Conservation (phyloP, 1,140 invertebrate genomes). For the Camponotus pennsylvanicus region DNA sequence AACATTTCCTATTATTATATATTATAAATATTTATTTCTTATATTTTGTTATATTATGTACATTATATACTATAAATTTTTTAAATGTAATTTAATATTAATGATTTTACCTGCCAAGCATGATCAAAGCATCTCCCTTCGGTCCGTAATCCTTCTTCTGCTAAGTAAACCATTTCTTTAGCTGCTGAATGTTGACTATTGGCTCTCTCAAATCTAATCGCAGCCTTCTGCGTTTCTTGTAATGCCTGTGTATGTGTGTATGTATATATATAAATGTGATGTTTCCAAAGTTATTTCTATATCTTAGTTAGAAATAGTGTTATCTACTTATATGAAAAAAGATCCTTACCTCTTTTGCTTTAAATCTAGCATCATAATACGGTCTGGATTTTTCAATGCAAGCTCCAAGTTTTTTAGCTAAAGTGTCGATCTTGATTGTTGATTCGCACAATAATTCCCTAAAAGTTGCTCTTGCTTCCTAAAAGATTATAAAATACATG, state of each 20-base stretch:
- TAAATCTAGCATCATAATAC: slow-evolving; percentile 95
- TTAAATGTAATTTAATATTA: background rate
- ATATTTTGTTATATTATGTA: background rate
- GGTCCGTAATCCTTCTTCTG: slow-evolving; percentile 94
- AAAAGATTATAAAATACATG: slow-evolving; percentile 48
- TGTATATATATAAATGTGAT: slow-evolving; percentile 6
- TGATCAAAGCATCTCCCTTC: slow-evolving; percentile 90
- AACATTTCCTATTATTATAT: slow-evolving; percentile 92
- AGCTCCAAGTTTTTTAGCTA: slow-evolving; percentile 94
- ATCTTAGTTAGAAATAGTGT: background rate
- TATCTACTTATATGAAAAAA: slow-evolving; percentile 22
- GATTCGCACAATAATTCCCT: slow-evolving; percentile 94
- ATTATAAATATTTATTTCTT: slow-evolving; percentile 85
- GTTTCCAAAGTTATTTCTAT: background rate
- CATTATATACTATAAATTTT: background rate
- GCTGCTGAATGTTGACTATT: slow-evolving; percentile 97
- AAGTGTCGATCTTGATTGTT: slow-evolving; percentile 92
- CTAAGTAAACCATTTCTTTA: slow-evolving; percentile 97
- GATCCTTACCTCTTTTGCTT: slow-evolving; percentile 90
- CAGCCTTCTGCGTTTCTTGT: slow-evolving; percentile 92
- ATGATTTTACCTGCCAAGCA: slow-evolving; percentile 93
- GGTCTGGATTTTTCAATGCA: slow-evolving; percentile 96
- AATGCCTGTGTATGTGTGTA: slow-evolving; percentile 84
- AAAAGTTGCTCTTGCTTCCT: slow-evolving; percentile 95
- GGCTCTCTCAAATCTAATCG: slow-evolving; percentile 96